Conservation (phyloP, 2,888 invertebrate species). For the Epiblema foenella region DNA sequence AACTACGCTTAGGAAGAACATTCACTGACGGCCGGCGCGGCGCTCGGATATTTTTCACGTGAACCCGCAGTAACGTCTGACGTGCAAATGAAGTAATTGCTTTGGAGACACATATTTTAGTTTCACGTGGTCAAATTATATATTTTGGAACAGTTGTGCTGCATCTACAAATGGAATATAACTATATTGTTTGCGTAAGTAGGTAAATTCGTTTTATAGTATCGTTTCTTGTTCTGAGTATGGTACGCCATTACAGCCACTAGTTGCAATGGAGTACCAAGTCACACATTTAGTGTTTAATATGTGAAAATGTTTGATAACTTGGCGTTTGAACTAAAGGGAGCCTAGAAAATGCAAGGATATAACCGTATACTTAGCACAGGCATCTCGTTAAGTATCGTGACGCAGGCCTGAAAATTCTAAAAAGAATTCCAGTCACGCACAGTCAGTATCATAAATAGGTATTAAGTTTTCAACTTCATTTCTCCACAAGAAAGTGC, state of each 20-base stretch:
- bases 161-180: background rate
- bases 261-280: background rate
- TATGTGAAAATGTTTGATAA: background rate
- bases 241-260: background rate
- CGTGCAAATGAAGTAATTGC: slow-evolving; percentile 16
- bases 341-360: background rate
- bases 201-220: background rate
- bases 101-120: slow-evolving; percentile 11
- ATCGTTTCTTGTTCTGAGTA: background rate
- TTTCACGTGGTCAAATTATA: background rate
- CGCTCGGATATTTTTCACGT: slow-evolving; percentile 3
- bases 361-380: no score
- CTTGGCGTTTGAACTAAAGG: background rate
- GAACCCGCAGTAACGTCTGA: background rate
- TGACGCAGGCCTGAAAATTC: no score
- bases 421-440: no score
- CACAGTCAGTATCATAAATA: no score
- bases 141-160: background rate
- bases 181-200: background rate
- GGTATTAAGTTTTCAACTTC: no score
- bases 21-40: background rate
- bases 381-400: no score
- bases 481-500: no score
- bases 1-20: background rate
- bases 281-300: background rate